These are phyloP conservation scores for Saguinus imperator DNA, from an alignment of 2,113 vertebrate genomes.

Conservation along the genomic window DNA sequence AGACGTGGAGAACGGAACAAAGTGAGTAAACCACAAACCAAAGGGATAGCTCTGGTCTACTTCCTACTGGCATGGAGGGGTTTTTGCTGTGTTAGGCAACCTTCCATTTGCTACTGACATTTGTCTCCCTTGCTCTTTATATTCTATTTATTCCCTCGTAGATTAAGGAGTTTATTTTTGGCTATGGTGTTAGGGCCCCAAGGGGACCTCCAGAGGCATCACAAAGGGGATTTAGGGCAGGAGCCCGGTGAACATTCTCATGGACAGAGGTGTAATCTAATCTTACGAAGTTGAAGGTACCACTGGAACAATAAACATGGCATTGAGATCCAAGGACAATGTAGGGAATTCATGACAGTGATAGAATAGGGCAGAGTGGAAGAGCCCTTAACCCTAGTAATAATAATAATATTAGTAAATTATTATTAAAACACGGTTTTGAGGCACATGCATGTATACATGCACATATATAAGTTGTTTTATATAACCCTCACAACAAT, in stretches of 20 bases:
- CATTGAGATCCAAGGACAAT: not conserved
- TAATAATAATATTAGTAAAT: not conserved
- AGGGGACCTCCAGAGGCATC: not conserved
- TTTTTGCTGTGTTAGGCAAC: not conserved
- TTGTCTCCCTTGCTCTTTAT: constrained; percentile 41
- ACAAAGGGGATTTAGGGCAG: not conserved
- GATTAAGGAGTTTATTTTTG: not conserved
- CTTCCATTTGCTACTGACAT: constrained; percentile 13
- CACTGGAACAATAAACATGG: not conserved
- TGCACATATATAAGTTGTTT: not conserved
- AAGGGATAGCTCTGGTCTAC: not conserved
- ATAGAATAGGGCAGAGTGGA: not conserved
- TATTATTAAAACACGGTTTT: not conserved
- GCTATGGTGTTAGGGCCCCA: not conserved
- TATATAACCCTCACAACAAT: not conserved
- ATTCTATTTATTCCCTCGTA: not conserved
- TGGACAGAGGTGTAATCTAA: not conserved
- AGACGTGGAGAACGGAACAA: constrained; percentile 23
- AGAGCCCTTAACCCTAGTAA: not conserved
- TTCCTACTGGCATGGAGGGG: not conserved
- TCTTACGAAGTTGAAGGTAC: not conserved
- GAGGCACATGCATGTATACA: not conserved
- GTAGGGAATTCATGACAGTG: not conserved
- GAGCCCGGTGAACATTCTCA: not conserved
- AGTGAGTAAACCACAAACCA: constrained; percentile 29